A percentile compares a stretch with the other conserved stretches of the same genome.
Evolutionary conservation across 2,888 invertebrate genomes (phyloP).

Genomic region (Tenthredo notha): DNA sequence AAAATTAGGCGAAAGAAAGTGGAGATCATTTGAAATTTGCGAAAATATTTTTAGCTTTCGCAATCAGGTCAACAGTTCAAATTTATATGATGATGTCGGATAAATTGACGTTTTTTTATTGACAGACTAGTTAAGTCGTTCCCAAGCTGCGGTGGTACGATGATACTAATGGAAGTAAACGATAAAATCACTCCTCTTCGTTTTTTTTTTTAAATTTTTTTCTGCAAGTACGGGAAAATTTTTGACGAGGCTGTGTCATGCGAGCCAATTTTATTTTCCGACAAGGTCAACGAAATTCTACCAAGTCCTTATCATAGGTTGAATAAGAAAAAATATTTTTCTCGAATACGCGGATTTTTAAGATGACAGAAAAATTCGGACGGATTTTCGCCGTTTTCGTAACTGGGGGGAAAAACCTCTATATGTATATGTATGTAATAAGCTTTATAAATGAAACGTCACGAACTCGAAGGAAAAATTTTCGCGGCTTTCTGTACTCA

Average conservation of each 20-base stretch:
- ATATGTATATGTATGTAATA: neutral
- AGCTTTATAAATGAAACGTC: constrained; percentile 35
- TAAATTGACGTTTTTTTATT: neutral
- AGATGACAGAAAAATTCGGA: neutral
- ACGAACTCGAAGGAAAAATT: neutral
- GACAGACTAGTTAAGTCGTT: neutral
- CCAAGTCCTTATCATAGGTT: neutral
- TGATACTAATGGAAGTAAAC: constrained; percentile 15
- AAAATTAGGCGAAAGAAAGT: neutral
- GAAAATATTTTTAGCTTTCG: neutral
- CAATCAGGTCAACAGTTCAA: neutral
- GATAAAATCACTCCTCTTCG: neutral
- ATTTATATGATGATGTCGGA: neutral
- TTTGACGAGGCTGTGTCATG: neutral
- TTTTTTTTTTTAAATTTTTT: neutral
- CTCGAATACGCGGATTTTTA: neutral
- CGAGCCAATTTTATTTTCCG: neutral
- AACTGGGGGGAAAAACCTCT: neutral
- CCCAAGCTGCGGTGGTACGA: neutral
- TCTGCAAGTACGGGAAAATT: neutral
- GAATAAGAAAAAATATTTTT: neutral
- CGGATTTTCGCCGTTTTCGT: neutral
- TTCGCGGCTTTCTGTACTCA: neutral
- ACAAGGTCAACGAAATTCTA: neutral
- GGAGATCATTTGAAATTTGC: neutral